These are phyloP conservation scores for Callospermophilus lateralis DNA, from an alignment of 2,113 vertebrate species.

Conservation along the genomic window DNA sequence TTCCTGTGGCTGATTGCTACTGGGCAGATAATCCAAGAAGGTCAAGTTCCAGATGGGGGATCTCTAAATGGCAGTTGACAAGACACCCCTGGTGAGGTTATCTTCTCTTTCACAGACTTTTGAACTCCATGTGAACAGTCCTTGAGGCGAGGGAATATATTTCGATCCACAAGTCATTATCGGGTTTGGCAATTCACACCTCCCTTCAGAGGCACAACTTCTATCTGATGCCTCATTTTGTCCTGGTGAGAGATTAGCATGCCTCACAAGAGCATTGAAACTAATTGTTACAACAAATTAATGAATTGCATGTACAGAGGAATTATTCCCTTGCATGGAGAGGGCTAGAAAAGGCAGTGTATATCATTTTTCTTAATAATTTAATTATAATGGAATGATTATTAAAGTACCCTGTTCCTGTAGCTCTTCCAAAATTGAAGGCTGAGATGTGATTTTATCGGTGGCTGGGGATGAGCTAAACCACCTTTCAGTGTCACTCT, in stretches of 20 bases:
- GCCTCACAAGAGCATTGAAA: constrained; percentile 62
- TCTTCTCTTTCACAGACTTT: background rate
- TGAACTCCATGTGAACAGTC: constrained; percentile 12
- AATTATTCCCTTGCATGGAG: constrained; percentile 66
- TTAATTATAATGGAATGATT: constrained; percentile 65
- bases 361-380: constrained; percentile 74
- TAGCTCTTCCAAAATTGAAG: constrained; percentile 47
- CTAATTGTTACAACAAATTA: constrained; percentile 78
- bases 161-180: constrained; percentile 53
- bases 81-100: background rate
- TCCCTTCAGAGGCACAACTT: constrained; percentile 48
- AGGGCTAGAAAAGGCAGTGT: constrained; percentile 64
- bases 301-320: constrained; percentile 67
- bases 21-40: background rate
- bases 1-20: background rate
- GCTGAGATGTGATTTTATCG: constrained; percentile 54
- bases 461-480: constrained; percentile 46
- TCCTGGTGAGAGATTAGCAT: constrained; percentile 57
- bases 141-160: background rate
- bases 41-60: background rate
- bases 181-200: constrained; percentile 9
- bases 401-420: constrained; percentile 33
- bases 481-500: constrained; percentile 11
- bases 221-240: constrained; percentile 63
- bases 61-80: background rate